These are phyloP conservation scores for Zaprionus kolodkinae DNA, from an alignment of 1,140 invertebrate species.

Conservation along the genomic window DNA sequence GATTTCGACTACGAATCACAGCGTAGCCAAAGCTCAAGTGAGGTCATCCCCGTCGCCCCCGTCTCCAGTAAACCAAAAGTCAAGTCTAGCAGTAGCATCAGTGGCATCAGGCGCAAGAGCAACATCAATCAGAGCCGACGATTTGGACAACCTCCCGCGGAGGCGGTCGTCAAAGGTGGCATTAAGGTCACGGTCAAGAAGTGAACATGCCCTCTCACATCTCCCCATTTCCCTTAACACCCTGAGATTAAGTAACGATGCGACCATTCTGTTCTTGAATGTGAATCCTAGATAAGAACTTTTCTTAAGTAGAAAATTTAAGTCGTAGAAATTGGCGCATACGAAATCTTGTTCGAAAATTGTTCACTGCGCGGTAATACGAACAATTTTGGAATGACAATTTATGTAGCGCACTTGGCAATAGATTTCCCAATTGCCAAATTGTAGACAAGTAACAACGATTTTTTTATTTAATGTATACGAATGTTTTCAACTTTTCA, in stretches of 20 bases:
- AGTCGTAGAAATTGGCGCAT: slow-evolving; percentile 21
- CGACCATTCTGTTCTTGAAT: slow-evolving; percentile 5
- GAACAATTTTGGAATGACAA: slow-evolving; percentile 80
- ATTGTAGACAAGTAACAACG: slow-evolving; percentile 4
- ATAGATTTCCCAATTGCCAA: slow-evolving; percentile 36
- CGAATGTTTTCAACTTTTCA: slow-evolving; percentile 27
- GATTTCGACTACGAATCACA: slow-evolving; percentile 46
- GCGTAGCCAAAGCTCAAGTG: slow-evolving; percentile 46
- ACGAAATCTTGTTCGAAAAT: slow-evolving; percentile 75
- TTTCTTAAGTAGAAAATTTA: slow-evolving; percentile 59
- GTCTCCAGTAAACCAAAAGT: slow-evolving; percentile 34
- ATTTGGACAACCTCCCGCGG: slow-evolving; percentile 65
- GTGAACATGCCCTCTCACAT: slow-evolving; percentile 15
- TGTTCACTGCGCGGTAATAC: slow-evolving; percentile 33
- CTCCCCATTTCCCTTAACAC: slow-evolving; percentile 5
- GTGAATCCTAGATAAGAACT: slow-evolving; percentile 10
- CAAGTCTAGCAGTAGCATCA: slow-evolving; percentile 25
- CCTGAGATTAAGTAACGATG: slow-evolving; percentile 48
- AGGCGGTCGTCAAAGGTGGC: slow-evolving; percentile 73
- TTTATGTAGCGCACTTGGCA: slow-evolving; percentile 49
- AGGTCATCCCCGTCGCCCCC: background rate
- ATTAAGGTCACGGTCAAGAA: slow-evolving; percentile 76
- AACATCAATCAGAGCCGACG: slow-evolving; percentile 69
- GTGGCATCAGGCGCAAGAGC: slow-evolving; percentile 55
- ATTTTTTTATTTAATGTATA: slow-evolving; percentile 50